Evolutionary conservation across 2,797 vertebrate species (phyloP).

Genomic region (Fistularia tabacaria): DNA sequence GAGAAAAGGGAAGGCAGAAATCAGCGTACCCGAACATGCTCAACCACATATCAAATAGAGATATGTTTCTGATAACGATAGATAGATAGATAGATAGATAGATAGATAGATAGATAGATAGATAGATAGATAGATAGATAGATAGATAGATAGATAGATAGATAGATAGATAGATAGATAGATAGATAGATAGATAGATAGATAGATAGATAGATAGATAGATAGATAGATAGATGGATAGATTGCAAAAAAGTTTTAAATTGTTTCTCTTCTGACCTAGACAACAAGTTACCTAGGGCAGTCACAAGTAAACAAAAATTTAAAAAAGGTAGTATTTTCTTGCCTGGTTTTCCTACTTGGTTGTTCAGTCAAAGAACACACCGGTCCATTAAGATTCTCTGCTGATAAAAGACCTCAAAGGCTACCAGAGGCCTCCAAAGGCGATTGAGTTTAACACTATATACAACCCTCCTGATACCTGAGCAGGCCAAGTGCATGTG

Average conservation of each 20-base stretch:
- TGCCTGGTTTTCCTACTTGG: no score
- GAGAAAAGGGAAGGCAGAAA: conserved; percentile 52
- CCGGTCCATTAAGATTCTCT: background rate
- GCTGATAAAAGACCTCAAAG: background rate
- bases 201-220: conserved; percentile 19
- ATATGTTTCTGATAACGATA: conserved; percentile 21
- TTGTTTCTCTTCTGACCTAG: no score
- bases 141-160: conserved; percentile 19
- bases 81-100: conserved; percentile 21
- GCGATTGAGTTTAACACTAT: conserved; percentile 8
- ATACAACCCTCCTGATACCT: conserved; percentile 36
- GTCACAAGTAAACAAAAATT: no score
- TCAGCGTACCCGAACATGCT: conserved; percentile 14
- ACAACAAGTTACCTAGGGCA: no score
- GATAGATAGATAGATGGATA: conserved; percentile 19
- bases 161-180: conserved; percentile 19
- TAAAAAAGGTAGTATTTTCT: no score
- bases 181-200: conserved; percentile 19
- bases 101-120: conserved; percentile 24
- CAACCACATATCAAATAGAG: conserved; percentile 14
- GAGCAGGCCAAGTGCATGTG: conserved; percentile 17
- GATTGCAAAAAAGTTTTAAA: background rate
- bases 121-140: conserved; percentile 19
- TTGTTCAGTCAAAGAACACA: no score
- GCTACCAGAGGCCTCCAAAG: background rate